Evolutionary conservation across 2,888 invertebrate species (phyloP).

Genomic region (Diarsia rubi): DNA sequence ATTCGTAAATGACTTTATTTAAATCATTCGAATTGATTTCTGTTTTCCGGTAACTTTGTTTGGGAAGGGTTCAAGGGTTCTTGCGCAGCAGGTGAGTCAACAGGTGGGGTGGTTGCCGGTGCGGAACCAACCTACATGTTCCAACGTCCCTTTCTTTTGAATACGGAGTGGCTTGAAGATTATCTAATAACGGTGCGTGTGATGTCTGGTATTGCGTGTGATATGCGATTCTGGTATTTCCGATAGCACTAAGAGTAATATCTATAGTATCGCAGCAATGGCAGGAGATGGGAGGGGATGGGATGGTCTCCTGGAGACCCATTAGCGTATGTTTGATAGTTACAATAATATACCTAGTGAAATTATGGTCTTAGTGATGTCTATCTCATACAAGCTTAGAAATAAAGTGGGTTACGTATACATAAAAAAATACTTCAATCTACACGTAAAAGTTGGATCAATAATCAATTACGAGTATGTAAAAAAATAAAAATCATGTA

Average conservation of each 20-base stretch:
- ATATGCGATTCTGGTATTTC: not conserved
- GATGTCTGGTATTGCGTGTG: not conserved
- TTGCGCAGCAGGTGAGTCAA: slow-evolving; percentile 86
- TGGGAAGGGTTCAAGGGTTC: slow-evolving; percentile 65
- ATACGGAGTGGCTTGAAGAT: slow-evolving; percentile 39
- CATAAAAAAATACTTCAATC: not conserved
- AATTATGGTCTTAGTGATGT: not conserved
- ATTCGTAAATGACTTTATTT: slow-evolving; percentile 8
- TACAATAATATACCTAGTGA: not conserved
- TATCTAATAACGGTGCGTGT: slow-evolving; percentile 30
- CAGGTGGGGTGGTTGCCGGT: slow-evolving; percentile 86
- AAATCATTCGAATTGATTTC: slow-evolving; percentile 37
- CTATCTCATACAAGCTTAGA: not conserved
- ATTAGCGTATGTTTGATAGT: not conserved
- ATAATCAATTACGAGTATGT: not conserved
- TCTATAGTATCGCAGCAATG: not conserved
- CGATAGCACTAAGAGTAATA: not conserved
- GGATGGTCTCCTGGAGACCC: too few species aligned
- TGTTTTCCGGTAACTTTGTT: slow-evolving; percentile 37
- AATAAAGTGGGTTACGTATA: not conserved
- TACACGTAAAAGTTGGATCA: not conserved
- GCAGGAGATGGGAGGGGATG: too few species aligned
- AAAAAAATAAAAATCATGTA: too few species aligned
- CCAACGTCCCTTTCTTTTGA: slow-evolving; percentile 67
- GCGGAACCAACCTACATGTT: slow-evolving; percentile 80